Percentiles rank a stretch among this genome's conserved stretches.
Evolutionary conservation across 2,797 vertebrate species (phyloP).

Genomic region (Kryptolebias ocellatus): DNA sequence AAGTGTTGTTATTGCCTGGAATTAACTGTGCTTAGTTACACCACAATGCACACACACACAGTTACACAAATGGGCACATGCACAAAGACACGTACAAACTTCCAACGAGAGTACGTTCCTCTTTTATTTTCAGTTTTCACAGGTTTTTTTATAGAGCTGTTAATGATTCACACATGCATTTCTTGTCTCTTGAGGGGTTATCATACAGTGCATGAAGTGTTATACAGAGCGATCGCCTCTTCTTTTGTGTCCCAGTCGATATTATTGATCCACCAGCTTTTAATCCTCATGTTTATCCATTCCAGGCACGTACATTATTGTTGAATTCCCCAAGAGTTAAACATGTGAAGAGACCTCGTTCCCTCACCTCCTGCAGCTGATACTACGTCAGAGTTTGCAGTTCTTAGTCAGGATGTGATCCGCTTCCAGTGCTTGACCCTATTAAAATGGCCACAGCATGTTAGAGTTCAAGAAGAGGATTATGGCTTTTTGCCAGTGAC

Average conservation of each 20-base stretch:
- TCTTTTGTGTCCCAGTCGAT: conserved; percentile 41
- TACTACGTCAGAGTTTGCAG: conserved; percentile 18
- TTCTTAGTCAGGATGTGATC: conserved; percentile 45
- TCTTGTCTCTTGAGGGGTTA: conserved; percentile 22
- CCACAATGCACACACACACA: conserved; percentile 49
- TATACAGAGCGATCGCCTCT: conserved; percentile 24
- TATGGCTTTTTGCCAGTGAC: conserved; percentile 60
- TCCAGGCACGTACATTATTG: conserved; percentile 38
- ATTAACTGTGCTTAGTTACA: conserved; percentile 71
- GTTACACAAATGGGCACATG: conserved; percentile 20
- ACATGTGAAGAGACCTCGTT: conserved; percentile 15
- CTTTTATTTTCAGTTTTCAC: conserved; percentile 26
- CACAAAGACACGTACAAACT: conserved; percentile 38
- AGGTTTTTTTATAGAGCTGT: conserved; percentile 25
- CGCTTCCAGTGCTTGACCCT: conserved; percentile 66
- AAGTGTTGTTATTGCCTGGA: conserved; percentile 68
- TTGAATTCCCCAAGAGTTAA: conserved; percentile 27
- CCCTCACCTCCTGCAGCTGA: conserved; percentile 12
- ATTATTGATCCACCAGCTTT: conserved; percentile 52
- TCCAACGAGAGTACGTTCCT: conserved; percentile 8
- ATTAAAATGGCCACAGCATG: conserved; percentile 56
- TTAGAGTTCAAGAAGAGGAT: conserved; percentile 71
- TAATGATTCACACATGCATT: conserved; percentile 36
- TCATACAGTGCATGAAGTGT: background rate
- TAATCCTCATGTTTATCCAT: conserved; percentile 61